Percentiles rank a stretch among this genome's conserved stretches.
Conservation (phyloP, 1,140 invertebrate genomes). For the Drosophila bifasciata region DNA sequence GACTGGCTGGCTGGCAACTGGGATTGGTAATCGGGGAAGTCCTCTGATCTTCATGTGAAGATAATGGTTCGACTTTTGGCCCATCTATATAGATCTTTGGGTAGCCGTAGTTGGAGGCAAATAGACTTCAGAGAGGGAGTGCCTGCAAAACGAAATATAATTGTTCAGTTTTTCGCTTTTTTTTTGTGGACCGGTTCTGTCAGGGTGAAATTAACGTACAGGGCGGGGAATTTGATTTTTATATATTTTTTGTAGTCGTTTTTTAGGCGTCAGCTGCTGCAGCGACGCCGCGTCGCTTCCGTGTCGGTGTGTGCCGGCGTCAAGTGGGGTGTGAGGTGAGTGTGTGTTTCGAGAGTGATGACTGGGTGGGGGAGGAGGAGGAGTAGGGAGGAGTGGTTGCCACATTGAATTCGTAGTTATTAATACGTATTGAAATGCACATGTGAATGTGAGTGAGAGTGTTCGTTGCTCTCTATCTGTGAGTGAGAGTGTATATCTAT, state of each 20-base stretch:
- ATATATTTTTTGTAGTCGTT: conserved; percentile 75
- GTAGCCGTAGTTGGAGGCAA: background rate
- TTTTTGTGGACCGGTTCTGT: conserved; percentile 36
- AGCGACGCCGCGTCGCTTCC: conserved; percentile 32
- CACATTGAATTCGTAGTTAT: conserved; percentile 80
- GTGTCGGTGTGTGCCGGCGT: conserved; percentile 24
- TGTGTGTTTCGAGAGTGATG: background rate
- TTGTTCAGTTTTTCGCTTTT: conserved; percentile 29
- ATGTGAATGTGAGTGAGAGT: conserved; percentile 50
- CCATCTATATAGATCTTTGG: conserved; percentile 3
- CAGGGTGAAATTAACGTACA: conserved; percentile 71
- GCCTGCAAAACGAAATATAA: conserved; percentile 34
- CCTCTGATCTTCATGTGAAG: background rate
- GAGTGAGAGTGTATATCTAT: conserved; percentile 22
- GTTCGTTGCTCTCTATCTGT: conserved; percentile 20
- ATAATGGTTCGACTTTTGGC: background rate
- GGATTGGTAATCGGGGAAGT: background rate
- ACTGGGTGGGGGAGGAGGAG: background rate
- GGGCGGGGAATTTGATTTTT: conserved; percentile 75
- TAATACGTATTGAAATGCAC: conserved; percentile 79
- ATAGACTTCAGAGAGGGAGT: background rate
- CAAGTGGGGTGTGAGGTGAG: conserved; percentile 23
- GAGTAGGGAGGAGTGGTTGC: conserved; percentile 46
- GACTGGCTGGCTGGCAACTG: background rate
- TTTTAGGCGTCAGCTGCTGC: conserved; percentile 75